A percentile compares a stretch with the other conserved stretches of the same genome.
Conservation (phyloP, 2,888 invertebrate genomes). For the Schizaphis graminum region DNA sequence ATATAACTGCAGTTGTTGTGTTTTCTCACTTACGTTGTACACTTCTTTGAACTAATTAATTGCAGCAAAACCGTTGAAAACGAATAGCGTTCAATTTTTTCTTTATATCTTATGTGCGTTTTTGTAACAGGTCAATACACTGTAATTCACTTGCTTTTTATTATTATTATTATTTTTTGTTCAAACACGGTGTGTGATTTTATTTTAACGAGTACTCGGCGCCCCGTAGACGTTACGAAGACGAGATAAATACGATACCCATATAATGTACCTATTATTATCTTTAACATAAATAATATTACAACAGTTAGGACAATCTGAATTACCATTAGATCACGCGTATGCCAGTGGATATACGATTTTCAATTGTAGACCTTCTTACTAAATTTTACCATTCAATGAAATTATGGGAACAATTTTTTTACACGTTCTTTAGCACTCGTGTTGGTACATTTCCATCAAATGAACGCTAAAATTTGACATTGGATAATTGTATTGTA, state of each 20-base stretch:
- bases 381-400: not conserved
- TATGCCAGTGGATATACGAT: not conserved
- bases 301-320: not conserved
- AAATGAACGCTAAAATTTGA: too few species aligned
- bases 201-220: slow-evolving; percentile 7
- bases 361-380: not conserved
- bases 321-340: not conserved
- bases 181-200: slow-evolving; percentile 36
- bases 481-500: too few species aligned
- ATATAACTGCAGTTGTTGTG: not conserved
- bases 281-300: not conserved
- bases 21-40: not conserved
- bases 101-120: not conserved
- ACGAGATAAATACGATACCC: not conserved
- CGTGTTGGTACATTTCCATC: not conserved
- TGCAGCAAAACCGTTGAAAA: not conserved
- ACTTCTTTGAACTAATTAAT: slow-evolving; percentile 2
- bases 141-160: slow-evolving; percentile 9
- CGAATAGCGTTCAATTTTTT: slow-evolving; percentile 1
- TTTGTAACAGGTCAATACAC: slow-evolving; percentile 46
- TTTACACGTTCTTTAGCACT: too few species aligned
- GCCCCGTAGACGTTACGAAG: not conserved
- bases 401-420: not conserved
- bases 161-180: not conserved
- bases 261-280: not conserved